Base-by-base conservation (phyloP, 2,888 invertebrate species). In the Linyphia triangularis region DNA sequence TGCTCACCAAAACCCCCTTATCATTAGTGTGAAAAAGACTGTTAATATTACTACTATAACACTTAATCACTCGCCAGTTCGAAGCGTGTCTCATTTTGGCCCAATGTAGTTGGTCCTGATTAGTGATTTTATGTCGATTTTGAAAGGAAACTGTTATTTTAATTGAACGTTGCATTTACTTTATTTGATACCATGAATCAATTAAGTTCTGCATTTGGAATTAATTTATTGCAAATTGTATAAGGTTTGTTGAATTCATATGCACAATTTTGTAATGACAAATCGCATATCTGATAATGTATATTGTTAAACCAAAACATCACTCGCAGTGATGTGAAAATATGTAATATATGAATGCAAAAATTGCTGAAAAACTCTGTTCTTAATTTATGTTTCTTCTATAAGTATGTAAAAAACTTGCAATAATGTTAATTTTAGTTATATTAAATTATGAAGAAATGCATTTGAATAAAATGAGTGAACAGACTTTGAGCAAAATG, bases 21-120 rank as follows among this genome's bases (percentile, higher is more conserved):
- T 82, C 81, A 88, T 88, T 88, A 88, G 81, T 81, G 81, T 88
- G 81, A 88, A 81, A 57, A 88, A 81, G 69, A 81, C 86, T 88
- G 75, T 88, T 88, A 81, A 73, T 85, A 85, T 81, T 78, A 88
- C 67, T 88, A 79, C 57, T 67, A 37, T 85, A 79, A 70, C 81
- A 85, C 85, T 85, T 88, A n/a, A 79, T 72, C 86, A 81, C 81
- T 81, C 75, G 72, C 85, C 85, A 86, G 85, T 86, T 79, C 72
- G 86, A 88, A 19, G 73, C 81, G 75, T 43, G 19, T 37, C 75
- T 70, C 69, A 63, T 81, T 72, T 69, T n/a, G 75, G 81, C 65
- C 72, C 73, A 61, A 51, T 81, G 86, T 79, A 79, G 85, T 43
- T 75, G 73, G 79, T 51, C 57, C 63, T 24, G 73, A 70, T 67